phyloP scores from a whole-genome alignment of 1,140 invertebrate genomes.

The Musca vetustissima region DNA sequence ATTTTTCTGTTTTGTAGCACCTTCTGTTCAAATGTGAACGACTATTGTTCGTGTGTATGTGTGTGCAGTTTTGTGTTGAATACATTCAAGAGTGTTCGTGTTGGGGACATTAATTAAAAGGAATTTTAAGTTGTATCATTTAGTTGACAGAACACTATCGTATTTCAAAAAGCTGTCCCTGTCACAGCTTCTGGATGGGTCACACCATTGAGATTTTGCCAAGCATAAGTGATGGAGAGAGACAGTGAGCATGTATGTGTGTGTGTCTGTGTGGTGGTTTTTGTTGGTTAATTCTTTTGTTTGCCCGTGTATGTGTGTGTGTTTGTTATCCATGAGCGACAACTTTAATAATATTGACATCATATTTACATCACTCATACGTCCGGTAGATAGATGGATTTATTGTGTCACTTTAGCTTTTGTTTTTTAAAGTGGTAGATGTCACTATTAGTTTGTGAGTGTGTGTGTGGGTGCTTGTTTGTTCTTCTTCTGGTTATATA shows the following conservation, averaged over 20 bases:
- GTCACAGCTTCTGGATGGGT: too few species aligned
- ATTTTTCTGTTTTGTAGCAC: not conserved
- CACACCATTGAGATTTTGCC: too few species aligned
- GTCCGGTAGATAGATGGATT: not conserved
- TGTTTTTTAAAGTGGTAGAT: too few species aligned
- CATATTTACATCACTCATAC: slow-evolving; percentile 13
- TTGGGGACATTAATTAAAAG: slow-evolving; percentile 15
- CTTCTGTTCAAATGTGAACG: not conserved
- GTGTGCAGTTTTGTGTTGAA: not conserved
- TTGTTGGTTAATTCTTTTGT: not conserved
- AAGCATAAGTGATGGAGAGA: too few species aligned
- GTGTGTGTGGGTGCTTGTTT: too few species aligned
- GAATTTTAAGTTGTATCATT: slow-evolving; percentile 9
- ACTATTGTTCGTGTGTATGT: not conserved
- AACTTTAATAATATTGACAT: not conserved
- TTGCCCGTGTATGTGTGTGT: not conserved
- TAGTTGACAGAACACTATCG: not conserved
- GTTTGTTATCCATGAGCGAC: too few species aligned
- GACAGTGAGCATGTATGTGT: not conserved
- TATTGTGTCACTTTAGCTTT: not conserved
- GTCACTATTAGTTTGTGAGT: too few species aligned
- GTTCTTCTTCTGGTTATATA: too few species aligned
- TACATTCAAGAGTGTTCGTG: not conserved
- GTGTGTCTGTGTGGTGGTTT: not conserved
- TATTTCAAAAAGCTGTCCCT: not conserved